A percentile compares a stretch with the other conserved stretches of the same genome.
Evolutionary conservation across 2,797 vertebrate genomes (phyloP).

Genomic region (Pseudochaenichthys georgianus): DNA sequence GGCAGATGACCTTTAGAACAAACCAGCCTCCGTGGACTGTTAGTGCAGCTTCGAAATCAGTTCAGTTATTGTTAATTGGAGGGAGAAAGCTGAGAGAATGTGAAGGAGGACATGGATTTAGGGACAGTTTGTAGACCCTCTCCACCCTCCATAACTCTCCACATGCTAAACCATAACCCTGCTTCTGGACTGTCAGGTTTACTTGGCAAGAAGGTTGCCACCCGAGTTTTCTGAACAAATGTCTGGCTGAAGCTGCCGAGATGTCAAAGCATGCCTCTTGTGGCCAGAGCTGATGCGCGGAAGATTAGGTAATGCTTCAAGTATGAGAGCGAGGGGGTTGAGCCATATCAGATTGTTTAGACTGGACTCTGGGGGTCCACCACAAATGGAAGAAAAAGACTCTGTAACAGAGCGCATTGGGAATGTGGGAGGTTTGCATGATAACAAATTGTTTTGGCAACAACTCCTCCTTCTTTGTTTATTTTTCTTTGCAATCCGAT

Average conservation of each 20-base stretch:
- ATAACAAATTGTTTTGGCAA: conserved; percentile 59
- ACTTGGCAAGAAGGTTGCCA: conserved; percentile 46
- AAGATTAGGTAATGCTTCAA: conserved; percentile 62
- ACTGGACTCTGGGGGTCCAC: conserved; percentile 65
- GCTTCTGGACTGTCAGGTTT: conserved; percentile 26
- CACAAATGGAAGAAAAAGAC: conserved; percentile 61
- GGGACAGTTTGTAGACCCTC: conserved; percentile 15
- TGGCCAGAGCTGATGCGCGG: conserved; percentile 43
- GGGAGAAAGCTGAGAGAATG: neutral
- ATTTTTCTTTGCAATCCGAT: neutral
- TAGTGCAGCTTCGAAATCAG: conserved; percentile 19
- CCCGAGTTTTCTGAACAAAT: conserved; percentile 53
- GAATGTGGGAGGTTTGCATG: conserved; percentile 67
- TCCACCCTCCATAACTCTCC: conserved; percentile 23
- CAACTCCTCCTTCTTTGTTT: conserved; percentile 12
- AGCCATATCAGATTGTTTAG: conserved; percentile 70
- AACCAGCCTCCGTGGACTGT: conserved; percentile 16
- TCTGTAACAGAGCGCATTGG: conserved; percentile 49
- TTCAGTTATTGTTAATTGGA: conserved; percentile 26
- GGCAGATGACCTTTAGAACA: conserved; percentile 67
- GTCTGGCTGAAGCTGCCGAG: conserved; percentile 48
- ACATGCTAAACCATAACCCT: conserved; percentile 28
- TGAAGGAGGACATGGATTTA: neutral
- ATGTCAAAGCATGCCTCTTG: conserved; percentile 64
- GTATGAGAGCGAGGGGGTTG: conserved; percentile 53